These are phyloP conservation scores for Glaucidium brasilianum DNA, from an alignment of 2,113 vertebrate genomes.

Conservation along the genomic window DNA sequence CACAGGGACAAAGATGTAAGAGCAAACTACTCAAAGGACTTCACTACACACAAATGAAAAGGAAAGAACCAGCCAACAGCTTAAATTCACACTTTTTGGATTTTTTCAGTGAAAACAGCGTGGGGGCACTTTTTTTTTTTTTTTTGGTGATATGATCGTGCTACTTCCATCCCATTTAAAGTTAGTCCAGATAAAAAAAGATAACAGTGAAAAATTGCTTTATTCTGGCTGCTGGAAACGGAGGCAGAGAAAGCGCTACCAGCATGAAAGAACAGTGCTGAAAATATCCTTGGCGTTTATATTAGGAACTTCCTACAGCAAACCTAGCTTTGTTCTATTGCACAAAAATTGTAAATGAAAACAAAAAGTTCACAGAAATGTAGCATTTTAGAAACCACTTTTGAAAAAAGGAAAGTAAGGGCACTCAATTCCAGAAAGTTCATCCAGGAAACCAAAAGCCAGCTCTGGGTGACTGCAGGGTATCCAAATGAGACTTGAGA, in stretches of 20 bases:
- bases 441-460: not conserved
- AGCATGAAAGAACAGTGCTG: conserved; percentile 25
- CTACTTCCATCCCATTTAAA: not conserved
- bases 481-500: not conserved
- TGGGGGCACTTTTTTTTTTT: not conserved
- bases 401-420: not conserved
- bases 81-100: not conserved
- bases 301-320: conserved; percentile 9
- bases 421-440: not conserved
- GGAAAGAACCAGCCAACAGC: not conserved
- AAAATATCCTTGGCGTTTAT: conserved; percentile 31
- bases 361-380: not conserved
- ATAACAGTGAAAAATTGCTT: conserved; percentile 41
- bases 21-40: conserved; percentile 4
- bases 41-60: not conserved
- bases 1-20: conserved; percentile 21
- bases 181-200: conserved; percentile 26
- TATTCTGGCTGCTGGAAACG: not conserved
- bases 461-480: not conserved
- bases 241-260: conserved; percentile 10
- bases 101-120: not conserved
- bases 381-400: not conserved
- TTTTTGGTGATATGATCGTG: not conserved
- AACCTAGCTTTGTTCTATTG: not conserved
- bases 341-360: not conserved